Conservation (phyloP, 2,797 vertebrate species). For the Bovichtus diacanthus region DNA sequence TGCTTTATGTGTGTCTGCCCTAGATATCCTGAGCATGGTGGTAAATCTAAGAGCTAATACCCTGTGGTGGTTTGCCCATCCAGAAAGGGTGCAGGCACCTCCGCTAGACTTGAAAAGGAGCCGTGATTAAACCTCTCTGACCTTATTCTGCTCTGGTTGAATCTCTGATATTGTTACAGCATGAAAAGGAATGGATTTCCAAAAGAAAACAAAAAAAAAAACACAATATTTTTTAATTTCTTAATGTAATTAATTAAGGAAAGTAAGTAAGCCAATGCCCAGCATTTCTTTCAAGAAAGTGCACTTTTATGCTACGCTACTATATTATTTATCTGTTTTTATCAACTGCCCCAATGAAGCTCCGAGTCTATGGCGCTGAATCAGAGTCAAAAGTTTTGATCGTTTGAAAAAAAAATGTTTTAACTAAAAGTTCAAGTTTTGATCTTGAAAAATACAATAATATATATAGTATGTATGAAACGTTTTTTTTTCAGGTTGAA, state of each 20-base stretch:
- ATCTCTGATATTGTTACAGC: constrained; percentile 54
- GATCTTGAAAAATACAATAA: too few relatives aligned
- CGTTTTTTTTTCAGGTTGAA: too few relatives aligned
- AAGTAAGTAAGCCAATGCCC: not conserved
- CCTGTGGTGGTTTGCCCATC: constrained; percentile 62
- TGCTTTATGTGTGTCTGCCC: constrained; percentile 70
- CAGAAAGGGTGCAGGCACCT: constrained; percentile 69
- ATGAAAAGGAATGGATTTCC: constrained; percentile 41
- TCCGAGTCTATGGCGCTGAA: too few relatives aligned
- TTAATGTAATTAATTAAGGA: constrained; percentile 38
- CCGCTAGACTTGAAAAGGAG: constrained; percentile 73
- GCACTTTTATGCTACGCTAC: not conserved
- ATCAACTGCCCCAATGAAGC: constrained; percentile 39
- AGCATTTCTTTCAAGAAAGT: not conserved
- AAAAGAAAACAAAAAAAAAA: constrained; percentile 32
- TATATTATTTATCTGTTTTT: not conserved
- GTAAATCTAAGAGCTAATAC: constrained; percentile 71
- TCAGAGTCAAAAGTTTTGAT: too few relatives aligned
- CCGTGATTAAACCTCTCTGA: constrained; percentile 74
- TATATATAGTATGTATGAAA: too few relatives aligned
- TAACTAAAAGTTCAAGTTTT: too few relatives aligned
- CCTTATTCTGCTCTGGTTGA: constrained; percentile 56
- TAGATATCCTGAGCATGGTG: constrained; percentile 74
- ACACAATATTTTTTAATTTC: constrained; percentile 15
- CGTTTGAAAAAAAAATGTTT: too few relatives aligned